Conservation (phyloP, 2,888 invertebrate genomes). For the Microctonus brassicae region DNA sequence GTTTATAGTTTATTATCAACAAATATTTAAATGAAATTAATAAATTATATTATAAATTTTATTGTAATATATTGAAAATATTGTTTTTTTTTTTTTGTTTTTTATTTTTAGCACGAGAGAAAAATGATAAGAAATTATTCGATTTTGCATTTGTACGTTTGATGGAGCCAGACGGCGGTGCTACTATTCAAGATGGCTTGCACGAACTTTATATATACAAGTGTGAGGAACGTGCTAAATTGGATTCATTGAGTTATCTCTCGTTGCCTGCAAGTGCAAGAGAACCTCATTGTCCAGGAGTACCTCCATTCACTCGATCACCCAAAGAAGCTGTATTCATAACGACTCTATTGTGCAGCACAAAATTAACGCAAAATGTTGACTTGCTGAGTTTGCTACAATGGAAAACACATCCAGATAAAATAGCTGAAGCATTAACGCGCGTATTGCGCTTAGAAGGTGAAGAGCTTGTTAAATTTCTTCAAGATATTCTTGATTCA, state of each 20-base stretch:
- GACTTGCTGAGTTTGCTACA: conserved; percentile 90
- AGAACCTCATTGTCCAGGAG: conserved; percentile 60
- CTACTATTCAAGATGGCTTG: conserved; percentile 87
- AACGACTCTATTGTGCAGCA: conserved; percentile 89
- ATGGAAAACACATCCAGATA: conserved; percentile 91
- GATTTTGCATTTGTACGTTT: conserved; percentile 92
- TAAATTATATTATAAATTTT: neutral
- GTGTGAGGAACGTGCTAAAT: conserved; percentile 85
- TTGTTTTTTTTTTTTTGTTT: neutral
- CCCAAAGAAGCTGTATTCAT: conserved; percentile 88
- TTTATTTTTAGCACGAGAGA: conserved; percentile 81
- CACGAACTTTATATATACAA: conserved; percentile 95
- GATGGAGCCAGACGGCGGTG: conserved; percentile 88
- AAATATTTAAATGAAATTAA: neutral
- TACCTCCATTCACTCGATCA: conserved; percentile 78
- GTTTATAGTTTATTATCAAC: conserved; percentile 60
- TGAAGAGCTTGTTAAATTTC: conserved; percentile 93
- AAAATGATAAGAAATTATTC: conserved; percentile 90
- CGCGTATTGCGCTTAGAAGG: conserved; percentile 85
- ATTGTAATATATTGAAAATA: too few species aligned
- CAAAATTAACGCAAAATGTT: conserved; percentile 96
- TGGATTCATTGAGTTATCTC: conserved; percentile 73
- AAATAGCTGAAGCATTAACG: conserved; percentile 87
- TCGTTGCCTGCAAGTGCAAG: conserved; percentile 67
- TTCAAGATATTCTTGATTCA: conserved; percentile 94